A percentile compares a stretch with the other conserved stretches of the same genome.
Conservation (phyloP, 2,113 vertebrate genomes). For the Rhea pennata region DNA sequence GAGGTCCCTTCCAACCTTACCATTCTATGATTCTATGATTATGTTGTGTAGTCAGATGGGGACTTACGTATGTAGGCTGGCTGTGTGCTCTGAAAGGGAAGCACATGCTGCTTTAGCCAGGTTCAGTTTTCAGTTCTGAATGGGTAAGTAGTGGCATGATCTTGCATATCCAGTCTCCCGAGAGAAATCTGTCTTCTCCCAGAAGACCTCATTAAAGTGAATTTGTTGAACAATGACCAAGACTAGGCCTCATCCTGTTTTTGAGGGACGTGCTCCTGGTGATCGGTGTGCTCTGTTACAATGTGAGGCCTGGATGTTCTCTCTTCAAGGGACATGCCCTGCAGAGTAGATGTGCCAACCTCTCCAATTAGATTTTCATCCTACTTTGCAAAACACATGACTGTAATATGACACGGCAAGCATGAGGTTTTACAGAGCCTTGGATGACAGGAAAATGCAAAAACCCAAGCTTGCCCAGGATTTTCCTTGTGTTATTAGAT, state of each 20-base stretch:
- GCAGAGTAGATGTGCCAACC: not conserved
- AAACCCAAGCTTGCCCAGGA: not conserved
- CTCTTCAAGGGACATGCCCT: not conserved
- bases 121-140: not conserved
- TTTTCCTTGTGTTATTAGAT: not conserved
- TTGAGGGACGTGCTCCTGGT: not conserved
- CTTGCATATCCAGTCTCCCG: not conserved
- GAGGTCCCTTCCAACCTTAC: too few relatives aligned
- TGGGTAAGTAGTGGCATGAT: too few relatives aligned
- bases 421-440: not conserved
- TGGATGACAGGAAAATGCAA: not conserved
- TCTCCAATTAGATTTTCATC: not conserved
- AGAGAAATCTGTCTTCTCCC: not conserved
- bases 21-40: not conserved
- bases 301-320: not conserved
- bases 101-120: fast-evolving
- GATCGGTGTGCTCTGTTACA: not conserved
- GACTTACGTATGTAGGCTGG: not conserved
- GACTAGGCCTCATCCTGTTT: not conserved
- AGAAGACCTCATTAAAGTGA: not conserved
- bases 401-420: not conserved
- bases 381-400: not conserved
- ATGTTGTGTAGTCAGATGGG: not conserved
- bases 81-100: not conserved
- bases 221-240: not conserved